These are phyloP conservation scores for Gallinago stenura DNA, from an alignment of 2,797 vertebrate genomes.

Conservation along the genomic window DNA sequence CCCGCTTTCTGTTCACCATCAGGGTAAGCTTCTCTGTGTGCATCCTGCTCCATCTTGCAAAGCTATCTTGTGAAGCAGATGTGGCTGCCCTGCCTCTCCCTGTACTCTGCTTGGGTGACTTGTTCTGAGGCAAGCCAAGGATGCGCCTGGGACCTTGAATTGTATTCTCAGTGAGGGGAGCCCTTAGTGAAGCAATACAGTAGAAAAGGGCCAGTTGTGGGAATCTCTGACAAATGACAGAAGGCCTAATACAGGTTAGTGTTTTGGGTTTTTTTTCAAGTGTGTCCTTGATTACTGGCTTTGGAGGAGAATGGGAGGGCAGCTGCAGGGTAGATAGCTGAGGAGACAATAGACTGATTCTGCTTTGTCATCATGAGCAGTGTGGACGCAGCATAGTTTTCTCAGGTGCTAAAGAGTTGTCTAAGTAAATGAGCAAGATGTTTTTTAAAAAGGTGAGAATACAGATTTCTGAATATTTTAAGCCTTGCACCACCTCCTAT, in stretches of 20 bases:
- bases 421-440: neutral
- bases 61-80: neutral
- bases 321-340: neutral
- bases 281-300: neutral
- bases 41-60: neutral
- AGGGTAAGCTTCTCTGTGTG: neutral
- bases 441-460: neutral
- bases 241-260: neutral
- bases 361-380: constrained; percentile 49
- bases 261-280: neutral
- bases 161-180: neutral
- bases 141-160: neutral
- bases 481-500: neutral
- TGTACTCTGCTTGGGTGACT: neutral
- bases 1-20: neutral
- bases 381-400: neutral
- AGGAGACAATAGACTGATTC: constrained; percentile 24
- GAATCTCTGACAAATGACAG: neutral
- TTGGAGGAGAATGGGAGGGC: neutral
- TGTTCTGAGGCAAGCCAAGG: neutral
- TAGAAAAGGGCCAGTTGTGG: neutral
- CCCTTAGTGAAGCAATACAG: neutral
- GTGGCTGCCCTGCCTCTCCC: neutral
- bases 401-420: neutral
- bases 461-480: constrained; percentile 25